Evolutionary conservation across 1,140 invertebrate species (phyloP).

Genomic region (Semibalanus balanoides): DNA sequence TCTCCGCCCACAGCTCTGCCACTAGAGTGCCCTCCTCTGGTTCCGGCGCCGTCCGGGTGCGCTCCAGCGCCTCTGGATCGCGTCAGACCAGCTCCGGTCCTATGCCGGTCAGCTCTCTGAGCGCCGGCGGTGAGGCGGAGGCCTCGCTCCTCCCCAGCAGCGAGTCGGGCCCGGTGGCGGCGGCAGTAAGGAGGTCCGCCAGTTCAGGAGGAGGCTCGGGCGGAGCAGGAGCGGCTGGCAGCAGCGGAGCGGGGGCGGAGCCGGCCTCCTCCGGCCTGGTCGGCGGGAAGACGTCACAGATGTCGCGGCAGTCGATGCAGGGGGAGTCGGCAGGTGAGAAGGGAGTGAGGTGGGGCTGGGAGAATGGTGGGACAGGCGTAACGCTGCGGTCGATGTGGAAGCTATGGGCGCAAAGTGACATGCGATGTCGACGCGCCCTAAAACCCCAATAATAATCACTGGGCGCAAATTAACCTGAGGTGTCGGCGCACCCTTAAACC

Average conservation of each 20-base stretch:
- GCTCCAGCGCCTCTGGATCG: not conserved
- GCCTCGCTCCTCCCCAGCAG: not conserved
- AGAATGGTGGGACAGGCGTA: too few species aligned
- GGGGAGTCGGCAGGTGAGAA: too few species aligned
- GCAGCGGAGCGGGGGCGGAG: not conserved
- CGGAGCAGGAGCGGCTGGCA: not conserved
- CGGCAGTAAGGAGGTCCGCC: not conserved
- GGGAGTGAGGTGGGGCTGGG: too few species aligned
- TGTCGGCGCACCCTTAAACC: too few species aligned
- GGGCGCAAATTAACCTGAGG: too few species aligned
- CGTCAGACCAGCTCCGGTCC: not conserved
- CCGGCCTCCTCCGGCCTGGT: not conserved
- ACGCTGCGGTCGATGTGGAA: too few species aligned
- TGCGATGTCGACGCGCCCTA: too few species aligned
- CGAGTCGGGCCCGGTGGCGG: not conserved
- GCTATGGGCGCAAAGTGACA: too few species aligned
- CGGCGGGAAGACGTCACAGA: not conserved
- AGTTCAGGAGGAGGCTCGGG: not conserved
- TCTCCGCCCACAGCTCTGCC: too few species aligned
- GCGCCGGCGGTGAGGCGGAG: not conserved
- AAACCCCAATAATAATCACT: too few species aligned
- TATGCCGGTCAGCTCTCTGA: not conserved
- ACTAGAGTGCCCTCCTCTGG: too few species aligned
- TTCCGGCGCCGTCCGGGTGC: not conserved
- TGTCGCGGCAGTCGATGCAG: too few species aligned